These are phyloP conservation scores for Ruditapes philippinarum DNA, from an alignment of 1,140 invertebrate genomes.

Conservation along the genomic window DNA sequence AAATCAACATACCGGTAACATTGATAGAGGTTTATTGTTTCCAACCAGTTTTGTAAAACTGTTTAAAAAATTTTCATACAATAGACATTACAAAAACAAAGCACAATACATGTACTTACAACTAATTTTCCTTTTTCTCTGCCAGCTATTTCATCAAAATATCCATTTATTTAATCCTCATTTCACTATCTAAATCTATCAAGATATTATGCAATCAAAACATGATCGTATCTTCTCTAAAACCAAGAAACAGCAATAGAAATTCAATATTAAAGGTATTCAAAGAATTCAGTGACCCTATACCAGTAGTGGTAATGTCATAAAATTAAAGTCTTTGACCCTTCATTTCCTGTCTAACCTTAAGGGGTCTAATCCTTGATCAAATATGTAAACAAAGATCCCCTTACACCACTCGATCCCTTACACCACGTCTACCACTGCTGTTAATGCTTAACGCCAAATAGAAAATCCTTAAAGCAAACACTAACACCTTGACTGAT, in stretches of 20 bases:
- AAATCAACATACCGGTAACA: too few species aligned
- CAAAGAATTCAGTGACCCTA: neutral
- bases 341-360: constrained; percentile 7
- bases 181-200: neutral
- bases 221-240: neutral
- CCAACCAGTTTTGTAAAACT: too few species aligned
- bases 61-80: too few species aligned
- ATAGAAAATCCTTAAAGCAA: neutral
- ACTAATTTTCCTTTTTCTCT: too few species aligned
- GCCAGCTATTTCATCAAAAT: too few species aligned
- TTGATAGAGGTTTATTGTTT: too few species aligned
- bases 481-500: constrained; percentile 1
- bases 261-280: neutral
- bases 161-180: neutral
- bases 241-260: neutral
- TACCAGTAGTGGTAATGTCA: neutral
- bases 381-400: constrained; percentile 6
- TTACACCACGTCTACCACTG: neutral
- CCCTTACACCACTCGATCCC: too few species aligned
- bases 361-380: constrained; percentile 8
- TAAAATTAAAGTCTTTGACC: neutral
- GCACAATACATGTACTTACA: too few species aligned
- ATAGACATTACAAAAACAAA: too few species aligned
- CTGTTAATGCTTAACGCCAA: neutral
- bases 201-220: neutral